Percentiles rank a stretch among this genome's conserved stretches.
These are phyloP conservation scores for Castor canadensis DNA, from an alignment of 2,113 vertebrate genomes.

Conservation along the genomic window DNA sequence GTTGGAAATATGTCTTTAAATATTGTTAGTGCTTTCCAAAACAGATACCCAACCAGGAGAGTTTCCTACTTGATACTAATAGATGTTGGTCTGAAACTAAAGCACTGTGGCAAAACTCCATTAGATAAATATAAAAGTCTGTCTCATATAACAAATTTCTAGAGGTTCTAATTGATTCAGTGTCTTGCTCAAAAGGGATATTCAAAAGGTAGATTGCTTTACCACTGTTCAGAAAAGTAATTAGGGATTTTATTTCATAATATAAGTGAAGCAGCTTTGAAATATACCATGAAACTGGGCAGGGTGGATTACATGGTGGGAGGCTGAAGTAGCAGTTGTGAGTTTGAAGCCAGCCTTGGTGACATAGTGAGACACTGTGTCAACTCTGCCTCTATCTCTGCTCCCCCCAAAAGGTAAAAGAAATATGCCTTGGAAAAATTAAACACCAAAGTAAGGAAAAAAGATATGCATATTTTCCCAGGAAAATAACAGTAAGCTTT, in stretches of 20 bases:
- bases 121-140: slow-evolving; percentile 42
- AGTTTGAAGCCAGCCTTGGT: not conserved
- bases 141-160: slow-evolving; percentile 63
- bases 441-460: not conserved
- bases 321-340: not conserved
- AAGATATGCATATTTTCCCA: not conserved
- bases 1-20: slow-evolving; percentile 62
- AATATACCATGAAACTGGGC: not conserved
- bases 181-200: not conserved
- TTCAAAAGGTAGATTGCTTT: not conserved
- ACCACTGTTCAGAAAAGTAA: slow-evolving; percentile 1
- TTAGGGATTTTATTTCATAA: not conserved
- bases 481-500: not conserved
- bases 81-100: not conserved
- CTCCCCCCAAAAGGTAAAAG: not conserved
- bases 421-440: not conserved
- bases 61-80: not conserved
- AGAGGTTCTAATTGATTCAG: slow-evolving; percentile 47
- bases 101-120: not conserved
- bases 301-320: too few species aligned
- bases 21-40: slow-evolving; percentile 47
- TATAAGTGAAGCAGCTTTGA: not conserved
- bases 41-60: not conserved
- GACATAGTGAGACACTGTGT: not conserved
- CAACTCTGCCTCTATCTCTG: too few species aligned